Conservation (phyloP, 1,140 invertebrate genomes). For the Drosophila dunni region DNA sequence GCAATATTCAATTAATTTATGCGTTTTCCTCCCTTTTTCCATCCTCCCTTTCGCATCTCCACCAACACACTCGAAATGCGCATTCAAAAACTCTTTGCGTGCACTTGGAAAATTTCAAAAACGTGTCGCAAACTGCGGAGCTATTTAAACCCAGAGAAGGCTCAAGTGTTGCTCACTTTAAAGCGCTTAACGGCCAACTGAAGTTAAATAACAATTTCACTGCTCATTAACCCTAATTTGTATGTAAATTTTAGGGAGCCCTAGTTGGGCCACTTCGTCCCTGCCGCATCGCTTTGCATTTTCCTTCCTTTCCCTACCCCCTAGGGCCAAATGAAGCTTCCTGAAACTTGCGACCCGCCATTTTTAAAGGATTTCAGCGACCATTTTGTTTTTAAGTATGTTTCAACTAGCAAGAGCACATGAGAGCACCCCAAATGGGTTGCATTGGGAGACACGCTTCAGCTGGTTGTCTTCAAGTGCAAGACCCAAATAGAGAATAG, state of each 20-base stretch:
- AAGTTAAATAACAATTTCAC: constrained; percentile 83
- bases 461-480: background rate
- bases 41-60: no score
- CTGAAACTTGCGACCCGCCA: constrained; percentile 14
- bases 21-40: background rate
- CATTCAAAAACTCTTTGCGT: constrained; percentile 4
- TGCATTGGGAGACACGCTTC: background rate
- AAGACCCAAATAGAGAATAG: background rate
- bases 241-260: constrained; percentile 76
- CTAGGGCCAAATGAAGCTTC: constrained; percentile 11
- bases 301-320: background rate
- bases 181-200: constrained; percentile 74
- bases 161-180: constrained; percentile 66
- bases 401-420: constrained; percentile 37
- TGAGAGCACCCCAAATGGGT: constrained; percentile 10
- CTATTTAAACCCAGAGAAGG: constrained; percentile 47
- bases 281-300: background rate
- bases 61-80: background rate
- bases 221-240: constrained; percentile 83
- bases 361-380: constrained; percentile 64
- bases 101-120: constrained; percentile 62
- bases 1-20: constrained; percentile 68
- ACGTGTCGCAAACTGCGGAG: constrained; percentile 72
- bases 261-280: constrained; percentile 35
- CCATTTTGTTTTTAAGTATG: constrained; percentile 34